Conservation (phyloP, 2,797 vertebrate species). For the Halcyon chelicuti region DNA sequence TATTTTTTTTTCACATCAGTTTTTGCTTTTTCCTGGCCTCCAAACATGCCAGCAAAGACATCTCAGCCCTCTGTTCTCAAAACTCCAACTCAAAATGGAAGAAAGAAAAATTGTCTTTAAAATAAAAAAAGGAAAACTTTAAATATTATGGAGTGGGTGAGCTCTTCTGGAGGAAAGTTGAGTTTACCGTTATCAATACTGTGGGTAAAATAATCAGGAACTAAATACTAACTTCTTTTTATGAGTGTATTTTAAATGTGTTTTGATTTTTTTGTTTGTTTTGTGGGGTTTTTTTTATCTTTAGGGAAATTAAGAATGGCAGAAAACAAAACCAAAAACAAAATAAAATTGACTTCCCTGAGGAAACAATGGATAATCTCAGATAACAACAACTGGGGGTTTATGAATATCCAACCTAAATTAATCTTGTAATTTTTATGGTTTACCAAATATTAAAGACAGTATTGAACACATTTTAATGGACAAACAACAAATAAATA, state of each 20-base stretch:
- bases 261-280: accelerated
- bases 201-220: neutral
- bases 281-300: neutral
- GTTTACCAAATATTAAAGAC: neutral
- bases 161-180: neutral
- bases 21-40: neutral
- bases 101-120: neutral
- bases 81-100: neutral
- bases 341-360: neutral
- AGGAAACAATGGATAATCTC: neutral
- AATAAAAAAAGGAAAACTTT: neutral
- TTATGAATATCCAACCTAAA: neutral
- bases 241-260: neutral
- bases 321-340: neutral
- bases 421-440: neutral
- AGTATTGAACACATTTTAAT: neutral
- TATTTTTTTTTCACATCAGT: neutral
- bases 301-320: neutral
- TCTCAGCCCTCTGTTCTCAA: neutral
- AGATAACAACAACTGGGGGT: neutral
- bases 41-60: neutral
- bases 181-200: neutral
- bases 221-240: neutral
- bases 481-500: neutral
- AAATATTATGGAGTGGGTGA: neutral